phyloP scores from a whole-genome alignment of 2,888 invertebrate genomes.

The Conops quadrifasciatus region DNA sequence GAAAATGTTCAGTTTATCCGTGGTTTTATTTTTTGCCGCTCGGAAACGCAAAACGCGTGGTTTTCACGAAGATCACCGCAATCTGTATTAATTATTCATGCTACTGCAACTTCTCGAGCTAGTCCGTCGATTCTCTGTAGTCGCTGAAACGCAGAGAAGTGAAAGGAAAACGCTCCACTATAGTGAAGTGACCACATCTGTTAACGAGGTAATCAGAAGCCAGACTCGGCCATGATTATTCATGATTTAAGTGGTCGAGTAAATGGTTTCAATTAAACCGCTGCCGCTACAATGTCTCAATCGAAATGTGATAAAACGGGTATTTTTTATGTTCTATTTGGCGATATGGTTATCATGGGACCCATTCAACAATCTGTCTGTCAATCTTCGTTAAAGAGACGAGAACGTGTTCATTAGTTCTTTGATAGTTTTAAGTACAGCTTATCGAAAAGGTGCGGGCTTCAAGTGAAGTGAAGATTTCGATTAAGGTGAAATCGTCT shows the following conservation, averaged over 20 bases:
- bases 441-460: too few species aligned
- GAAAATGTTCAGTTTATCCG: too few species aligned
- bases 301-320: too few species aligned
- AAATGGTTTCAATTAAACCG: background rate
- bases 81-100: conserved; percentile 24
- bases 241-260: background rate
- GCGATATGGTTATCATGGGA: too few species aligned
- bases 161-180: background rate
- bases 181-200: background rate
- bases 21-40: background rate
- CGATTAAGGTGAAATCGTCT: too few species aligned
- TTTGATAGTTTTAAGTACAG: too few species aligned
- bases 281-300: background rate
- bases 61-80: conserved; percentile 19
- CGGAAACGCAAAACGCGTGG: conserved; percentile 7
- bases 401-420: too few species aligned
- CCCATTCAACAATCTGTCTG: too few species aligned
- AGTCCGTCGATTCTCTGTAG: background rate
- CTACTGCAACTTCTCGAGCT: conserved; percentile 14
- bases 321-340: too few species aligned
- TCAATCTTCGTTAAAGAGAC: too few species aligned
- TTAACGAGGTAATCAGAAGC: background rate
- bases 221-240: background rate
- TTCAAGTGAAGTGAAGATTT: too few species aligned
- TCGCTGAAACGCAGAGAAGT: background rate